These are phyloP conservation scores for Aegotheles bennettii DNA, from an alignment of 2,113 vertebrate species.

Conservation along the genomic window DNA sequence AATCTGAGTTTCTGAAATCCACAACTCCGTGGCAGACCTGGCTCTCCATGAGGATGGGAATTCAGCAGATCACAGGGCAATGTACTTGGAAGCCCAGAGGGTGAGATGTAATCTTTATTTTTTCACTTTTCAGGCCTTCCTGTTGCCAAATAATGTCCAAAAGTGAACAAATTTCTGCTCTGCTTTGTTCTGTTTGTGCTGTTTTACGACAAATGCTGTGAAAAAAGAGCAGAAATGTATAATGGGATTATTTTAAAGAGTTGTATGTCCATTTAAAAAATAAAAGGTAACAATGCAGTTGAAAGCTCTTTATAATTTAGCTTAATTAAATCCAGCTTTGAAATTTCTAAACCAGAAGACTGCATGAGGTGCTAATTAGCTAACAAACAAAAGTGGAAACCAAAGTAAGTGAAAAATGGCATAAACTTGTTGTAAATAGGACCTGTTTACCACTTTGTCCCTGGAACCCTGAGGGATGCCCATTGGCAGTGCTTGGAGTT, in stretches of 20 bases:
- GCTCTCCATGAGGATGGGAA: neutral
- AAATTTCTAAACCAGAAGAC: neutral
- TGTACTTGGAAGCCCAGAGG: neutral
- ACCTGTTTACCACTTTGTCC: neutral
- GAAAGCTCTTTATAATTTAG: neutral
- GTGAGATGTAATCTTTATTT: neutral
- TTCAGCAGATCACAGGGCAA: neutral
- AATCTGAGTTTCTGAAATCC: neutral
- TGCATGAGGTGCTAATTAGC: neutral
- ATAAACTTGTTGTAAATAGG: neutral
- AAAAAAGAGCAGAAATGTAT: neutral
- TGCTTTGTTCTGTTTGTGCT: neutral
- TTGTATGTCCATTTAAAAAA: no score
- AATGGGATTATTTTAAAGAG: neutral
- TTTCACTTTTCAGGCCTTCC: neutral
- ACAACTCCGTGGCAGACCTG: neutral
- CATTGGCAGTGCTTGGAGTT: no score
- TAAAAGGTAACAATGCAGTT: neutral
- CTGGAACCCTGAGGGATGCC: neutral
- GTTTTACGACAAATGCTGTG: neutral
- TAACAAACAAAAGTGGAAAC: neutral
- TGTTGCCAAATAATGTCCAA: accelerated
- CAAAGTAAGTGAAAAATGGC: neutral
- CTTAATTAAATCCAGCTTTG: slow-evolving; percentile 44
- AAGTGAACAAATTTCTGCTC: neutral